Conservation (phyloP, 2,797 vertebrate species). For the Helicolenus hilgendorfi region DNA sequence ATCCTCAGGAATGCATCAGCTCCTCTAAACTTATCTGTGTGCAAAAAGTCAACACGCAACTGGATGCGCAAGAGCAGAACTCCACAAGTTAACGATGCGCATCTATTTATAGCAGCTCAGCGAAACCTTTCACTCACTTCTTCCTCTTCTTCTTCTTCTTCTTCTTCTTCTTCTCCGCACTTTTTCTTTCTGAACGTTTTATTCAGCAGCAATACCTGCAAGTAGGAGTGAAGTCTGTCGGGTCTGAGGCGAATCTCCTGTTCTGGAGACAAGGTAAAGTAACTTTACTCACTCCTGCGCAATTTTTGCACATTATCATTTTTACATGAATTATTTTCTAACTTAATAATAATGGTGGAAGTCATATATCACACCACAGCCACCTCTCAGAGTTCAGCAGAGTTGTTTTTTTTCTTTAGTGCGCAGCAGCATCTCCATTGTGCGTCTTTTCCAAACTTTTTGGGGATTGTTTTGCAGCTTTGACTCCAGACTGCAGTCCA, state of each 20-base stretch:
- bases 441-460: constrained; percentile 11
- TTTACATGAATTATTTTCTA: neutral
- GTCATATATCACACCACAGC: neutral
- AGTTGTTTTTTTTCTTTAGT: constrained; percentile 39
- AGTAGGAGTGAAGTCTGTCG: constrained; percentile 64
- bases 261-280: constrained; percentile 82
- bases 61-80: constrained; percentile 72
- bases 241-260: constrained; percentile 82
- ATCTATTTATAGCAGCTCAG: constrained; percentile 73
- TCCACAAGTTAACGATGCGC: constrained; percentile 74
- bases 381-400: neutral
- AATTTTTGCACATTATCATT: constrained; percentile 17
- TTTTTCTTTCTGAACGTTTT: constrained; percentile 62
- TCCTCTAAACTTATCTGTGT: constrained; percentile 75
- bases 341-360: neutral
- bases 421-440: constrained; percentile 41
- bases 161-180: constrained; percentile 50
- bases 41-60: constrained; percentile 66
- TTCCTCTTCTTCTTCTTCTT: neutral
- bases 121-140: constrained; percentile 58
- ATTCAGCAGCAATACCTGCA: constrained; percentile 73
- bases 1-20: constrained; percentile 84
- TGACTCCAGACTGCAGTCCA: constrained; percentile 73
- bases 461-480: constrained; percentile 76
- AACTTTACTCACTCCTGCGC: constrained; percentile 18